A percentile compares a stretch with the other conserved stretches of the same genome.
Evolutionary conservation across 1,140 invertebrate species (phyloP).

Genomic region (Coptotermes formosanus): DNA sequence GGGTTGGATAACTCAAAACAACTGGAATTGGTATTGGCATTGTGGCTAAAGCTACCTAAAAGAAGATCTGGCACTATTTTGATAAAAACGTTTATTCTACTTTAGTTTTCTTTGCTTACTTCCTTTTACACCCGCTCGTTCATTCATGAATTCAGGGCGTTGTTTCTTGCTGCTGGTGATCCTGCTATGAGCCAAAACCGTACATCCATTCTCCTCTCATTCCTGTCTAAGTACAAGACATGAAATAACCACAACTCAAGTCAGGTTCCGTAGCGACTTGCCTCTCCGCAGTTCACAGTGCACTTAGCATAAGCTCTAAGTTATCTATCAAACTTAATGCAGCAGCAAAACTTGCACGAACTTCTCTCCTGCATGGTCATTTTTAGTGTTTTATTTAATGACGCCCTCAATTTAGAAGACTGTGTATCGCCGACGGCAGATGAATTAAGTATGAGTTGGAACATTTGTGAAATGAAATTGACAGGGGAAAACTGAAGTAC

Average conservation of each 20-base stretch:
- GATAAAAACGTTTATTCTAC: not conserved
- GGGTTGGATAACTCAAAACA: not conserved
- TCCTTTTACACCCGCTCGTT: not conserved
- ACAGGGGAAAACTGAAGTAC: too few relatives aligned
- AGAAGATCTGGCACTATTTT: not conserved
- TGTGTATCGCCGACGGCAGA: not conserved
- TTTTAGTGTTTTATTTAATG: too few relatives aligned
- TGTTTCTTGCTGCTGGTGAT: not conserved
- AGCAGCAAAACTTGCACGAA: too few relatives aligned
- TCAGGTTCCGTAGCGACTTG: not conserved
- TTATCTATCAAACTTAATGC: not conserved
- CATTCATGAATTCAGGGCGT: not conserved
- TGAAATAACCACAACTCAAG: not conserved
- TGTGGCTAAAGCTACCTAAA: not conserved
- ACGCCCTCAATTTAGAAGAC: too few relatives aligned
- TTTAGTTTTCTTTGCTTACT: not conserved
- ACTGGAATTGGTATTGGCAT: not conserved
- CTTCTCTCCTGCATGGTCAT: too few relatives aligned
- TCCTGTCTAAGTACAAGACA: not conserved
- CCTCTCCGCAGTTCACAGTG: not conserved
- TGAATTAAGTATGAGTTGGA: not conserved
- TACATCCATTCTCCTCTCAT: not conserved
- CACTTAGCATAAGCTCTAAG: not conserved
- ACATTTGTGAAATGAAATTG: not conserved
- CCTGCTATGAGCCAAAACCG: not conserved